A percentile compares a stretch with the other conserved stretches of the same genome.
Conservation (phyloP, 2,113 vertebrate species). For the Mustelus asterias region DNA sequence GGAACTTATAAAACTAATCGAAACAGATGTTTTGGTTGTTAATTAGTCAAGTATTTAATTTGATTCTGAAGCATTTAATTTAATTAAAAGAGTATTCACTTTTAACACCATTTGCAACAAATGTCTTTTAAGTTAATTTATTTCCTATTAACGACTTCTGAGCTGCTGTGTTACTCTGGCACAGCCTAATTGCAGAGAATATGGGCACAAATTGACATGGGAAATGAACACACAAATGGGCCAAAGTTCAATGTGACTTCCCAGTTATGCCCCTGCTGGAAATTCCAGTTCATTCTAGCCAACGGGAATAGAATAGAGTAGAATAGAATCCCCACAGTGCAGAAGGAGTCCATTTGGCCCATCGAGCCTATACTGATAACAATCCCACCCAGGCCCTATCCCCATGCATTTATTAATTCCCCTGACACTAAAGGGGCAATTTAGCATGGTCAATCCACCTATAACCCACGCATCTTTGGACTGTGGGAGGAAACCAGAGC, state of each 20-base stretch:
- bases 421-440: too few relatives aligned
- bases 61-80: background rate
- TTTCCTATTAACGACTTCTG: background rate
- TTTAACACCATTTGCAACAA: slow-evolving; percentile 7
- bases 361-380: too few relatives aligned
- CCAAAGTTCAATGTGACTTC: background rate
- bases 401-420: too few relatives aligned
- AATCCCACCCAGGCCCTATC: too few relatives aligned
- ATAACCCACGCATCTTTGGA: too few relatives aligned
- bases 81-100: background rate
- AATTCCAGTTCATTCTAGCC: background rate
- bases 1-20: background rate
- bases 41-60: background rate
- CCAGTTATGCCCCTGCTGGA: background rate
- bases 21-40: background rate
- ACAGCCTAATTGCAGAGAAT: background rate
- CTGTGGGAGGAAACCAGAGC: too few relatives aligned
- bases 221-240: background rate
- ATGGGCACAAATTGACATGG: background rate
- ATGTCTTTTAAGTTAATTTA: background rate
- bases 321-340: too few relatives aligned
- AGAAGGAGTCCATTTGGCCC: too few relatives aligned
- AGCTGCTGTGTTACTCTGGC: background rate
- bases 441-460: too few relatives aligned
- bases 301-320: background rate